Percentiles rank a stretch among this genome's conserved stretches.
Evolutionary conservation across 2,113 vertebrate genomes (phyloP).

Genomic region (Ochotona curzoniae): DNA sequence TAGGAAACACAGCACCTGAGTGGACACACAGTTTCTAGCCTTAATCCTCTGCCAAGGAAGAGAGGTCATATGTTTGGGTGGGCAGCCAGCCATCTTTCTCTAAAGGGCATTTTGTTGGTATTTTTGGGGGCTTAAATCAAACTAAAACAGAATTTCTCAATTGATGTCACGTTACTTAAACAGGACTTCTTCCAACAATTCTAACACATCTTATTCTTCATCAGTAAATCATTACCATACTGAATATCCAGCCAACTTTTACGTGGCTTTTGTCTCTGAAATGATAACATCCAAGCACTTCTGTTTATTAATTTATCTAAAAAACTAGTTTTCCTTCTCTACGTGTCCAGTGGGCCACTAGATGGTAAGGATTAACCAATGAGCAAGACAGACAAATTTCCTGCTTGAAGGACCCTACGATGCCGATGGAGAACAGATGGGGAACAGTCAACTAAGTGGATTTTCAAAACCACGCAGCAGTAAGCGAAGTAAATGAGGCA

Average conservation of each 20-base stretch:
- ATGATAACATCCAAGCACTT: not conserved
- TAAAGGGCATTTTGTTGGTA: constrained; percentile 1
- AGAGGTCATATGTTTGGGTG: not conserved
- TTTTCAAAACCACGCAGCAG: not conserved
- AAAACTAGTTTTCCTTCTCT: not conserved
- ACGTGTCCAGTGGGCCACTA: not conserved
- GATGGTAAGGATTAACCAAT: not conserved
- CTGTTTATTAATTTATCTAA: not conserved
- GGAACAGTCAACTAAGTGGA: not conserved
- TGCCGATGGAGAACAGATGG: not conserved
- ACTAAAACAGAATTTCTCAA: constrained; percentile 7
- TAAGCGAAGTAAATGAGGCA: not conserved
- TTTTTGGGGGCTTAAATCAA: constrained; percentile 3
- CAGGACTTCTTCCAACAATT: not conserved
- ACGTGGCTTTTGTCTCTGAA: not conserved
- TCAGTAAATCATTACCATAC: constrained; percentile 20
- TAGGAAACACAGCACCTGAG: not conserved
- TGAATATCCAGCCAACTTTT: constrained; percentile 1
- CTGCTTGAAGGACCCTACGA: not conserved
- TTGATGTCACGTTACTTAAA: not conserved
- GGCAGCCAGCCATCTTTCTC: constrained; percentile 3
- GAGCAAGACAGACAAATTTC: not conserved
- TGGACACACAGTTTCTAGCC: not conserved
- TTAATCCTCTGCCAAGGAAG: not conserved
- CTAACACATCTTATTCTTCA: not conserved